phyloP scores from a whole-genome alignment of 2,797 vertebrate species.

The Centropyge bicolor region DNA sequence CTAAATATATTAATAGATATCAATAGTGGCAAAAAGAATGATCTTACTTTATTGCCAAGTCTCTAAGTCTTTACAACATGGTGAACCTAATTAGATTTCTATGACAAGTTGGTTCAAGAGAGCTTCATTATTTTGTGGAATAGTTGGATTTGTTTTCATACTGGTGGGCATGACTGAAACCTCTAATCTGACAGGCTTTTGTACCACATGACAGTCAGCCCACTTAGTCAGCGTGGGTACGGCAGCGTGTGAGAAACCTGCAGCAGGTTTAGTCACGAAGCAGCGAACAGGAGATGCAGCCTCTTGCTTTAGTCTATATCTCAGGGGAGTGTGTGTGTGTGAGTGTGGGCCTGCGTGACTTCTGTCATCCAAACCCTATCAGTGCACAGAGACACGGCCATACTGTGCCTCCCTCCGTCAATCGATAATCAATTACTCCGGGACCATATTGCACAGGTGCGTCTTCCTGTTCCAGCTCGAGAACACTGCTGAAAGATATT shows the following conservation, averaged over 20 bases:
- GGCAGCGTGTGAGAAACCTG: conserved; percentile 7
- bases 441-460: not conserved
- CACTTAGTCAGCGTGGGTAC: not conserved
- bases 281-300: not conserved
- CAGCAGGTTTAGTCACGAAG: conserved; percentile 6
- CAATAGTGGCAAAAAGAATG: not conserved
- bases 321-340: not conserved
- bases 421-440: conserved; percentile 67
- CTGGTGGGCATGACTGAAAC: not conserved
- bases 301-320: not conserved
- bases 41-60: not conserved
- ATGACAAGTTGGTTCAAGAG: not conserved
- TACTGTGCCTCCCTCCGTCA: conserved; percentile 15
- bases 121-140: not conserved
- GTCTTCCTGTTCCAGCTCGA: conserved; percentile 24
- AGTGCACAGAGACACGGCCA: conserved; percentile 15
- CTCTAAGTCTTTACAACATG: not conserved
- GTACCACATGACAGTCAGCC: not conserved
- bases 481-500: conserved; percentile 45
- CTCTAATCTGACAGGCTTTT: not conserved
- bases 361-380: conserved; percentile 31
- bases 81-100: conserved; percentile 2
- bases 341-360: not conserved
- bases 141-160: conserved; percentile 14
- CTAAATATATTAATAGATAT: not conserved